Percentiles rank a stretch among this genome's conserved stretches.
These are phyloP conservation scores for Discoglossus pictus DNA, from an alignment of 2,797 vertebrate genomes.

Conservation along the genomic window DNA sequence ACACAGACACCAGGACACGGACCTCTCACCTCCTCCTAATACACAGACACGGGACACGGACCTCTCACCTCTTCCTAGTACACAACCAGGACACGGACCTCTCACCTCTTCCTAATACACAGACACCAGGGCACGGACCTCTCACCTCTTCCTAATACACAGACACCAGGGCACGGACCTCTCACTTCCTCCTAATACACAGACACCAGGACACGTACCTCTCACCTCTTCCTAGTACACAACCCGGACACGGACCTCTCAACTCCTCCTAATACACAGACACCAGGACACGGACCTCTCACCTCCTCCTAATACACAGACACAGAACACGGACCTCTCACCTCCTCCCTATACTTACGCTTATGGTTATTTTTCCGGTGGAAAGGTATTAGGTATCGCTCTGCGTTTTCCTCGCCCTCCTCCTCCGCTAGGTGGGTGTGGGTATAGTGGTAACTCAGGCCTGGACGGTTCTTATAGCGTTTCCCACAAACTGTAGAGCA, in stretches of 20 bases:
- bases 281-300: slow-evolving; percentile 41
- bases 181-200: neutral
- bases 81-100: neutral
- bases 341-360: slow-evolving; percentile 72
- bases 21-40: neutral
- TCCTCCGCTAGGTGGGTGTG: slow-evolving; percentile 94
- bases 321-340: slow-evolving; percentile 50
- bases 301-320: slow-evolving; percentile 42
- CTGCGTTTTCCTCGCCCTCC: slow-evolving; percentile 87
- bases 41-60: no score
- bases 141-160: neutral
- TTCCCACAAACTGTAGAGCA: slow-evolving; percentile 75
- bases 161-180: neutral
- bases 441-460: slow-evolving; percentile 95
- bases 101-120: neutral
- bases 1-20: neutral
- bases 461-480: slow-evolving; percentile 92
- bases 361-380: slow-evolving; percentile 96
- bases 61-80: slow-evolving; percentile 1
- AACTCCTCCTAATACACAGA: slow-evolving; percentile 67
- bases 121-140: neutral
- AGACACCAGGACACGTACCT: neutral
- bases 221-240: neutral
- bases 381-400: slow-evolving; percentile 88
- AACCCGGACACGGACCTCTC: no score